Evolutionary conservation across 2,888 invertebrate genomes (phyloP).

Genomic region (Caenorhabditis drosophilae): DNA sequence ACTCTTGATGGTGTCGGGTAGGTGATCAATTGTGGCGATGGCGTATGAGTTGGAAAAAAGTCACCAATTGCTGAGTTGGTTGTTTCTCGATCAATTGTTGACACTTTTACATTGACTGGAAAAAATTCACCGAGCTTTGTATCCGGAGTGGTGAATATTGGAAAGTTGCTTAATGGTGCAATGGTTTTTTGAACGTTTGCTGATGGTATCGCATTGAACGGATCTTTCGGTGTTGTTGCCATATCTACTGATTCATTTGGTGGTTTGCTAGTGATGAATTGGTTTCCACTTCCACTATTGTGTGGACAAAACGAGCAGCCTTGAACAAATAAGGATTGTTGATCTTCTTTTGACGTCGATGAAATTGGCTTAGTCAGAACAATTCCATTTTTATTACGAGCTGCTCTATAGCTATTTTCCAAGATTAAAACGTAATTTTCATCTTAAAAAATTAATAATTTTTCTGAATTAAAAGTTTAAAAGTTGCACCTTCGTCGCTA

Average conservation of each 20-base stretch:
- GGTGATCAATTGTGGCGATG: not conserved
- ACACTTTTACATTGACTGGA: not conserved
- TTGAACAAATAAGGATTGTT: conserved; percentile 23
- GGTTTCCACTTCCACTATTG: not conserved
- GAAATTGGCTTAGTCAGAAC: conserved; percentile 23
- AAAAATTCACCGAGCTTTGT: conserved; percentile 13
- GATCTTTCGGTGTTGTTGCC: conserved; percentile 35
- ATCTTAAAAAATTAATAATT: too few species aligned
- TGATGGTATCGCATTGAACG: conserved; percentile 12
- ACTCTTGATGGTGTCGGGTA: conserved; percentile 14
- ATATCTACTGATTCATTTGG: conserved; percentile 6
- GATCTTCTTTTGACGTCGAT: conserved; percentile 28
- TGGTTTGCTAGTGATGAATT: too few species aligned
- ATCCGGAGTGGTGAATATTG: conserved; percentile 5
- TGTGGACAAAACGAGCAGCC: conserved; percentile 34
- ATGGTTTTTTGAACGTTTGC: conserved; percentile 1
- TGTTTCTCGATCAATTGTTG: not conserved
- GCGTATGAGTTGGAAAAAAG: conserved; percentile 1
- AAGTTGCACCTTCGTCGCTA: conserved; percentile 60
- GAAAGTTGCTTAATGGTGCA: conserved; percentile 15
- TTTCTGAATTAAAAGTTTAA: not conserved
- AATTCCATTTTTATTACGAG: conserved; percentile 24
- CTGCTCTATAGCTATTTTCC: conserved; percentile 24
- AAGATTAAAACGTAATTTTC: conserved; percentile 34
- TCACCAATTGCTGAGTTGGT: conserved; percentile 2